phyloP scores from a whole-genome alignment of 2,888 invertebrate genomes.

The Ornithoptera alexandrae region DNA sequence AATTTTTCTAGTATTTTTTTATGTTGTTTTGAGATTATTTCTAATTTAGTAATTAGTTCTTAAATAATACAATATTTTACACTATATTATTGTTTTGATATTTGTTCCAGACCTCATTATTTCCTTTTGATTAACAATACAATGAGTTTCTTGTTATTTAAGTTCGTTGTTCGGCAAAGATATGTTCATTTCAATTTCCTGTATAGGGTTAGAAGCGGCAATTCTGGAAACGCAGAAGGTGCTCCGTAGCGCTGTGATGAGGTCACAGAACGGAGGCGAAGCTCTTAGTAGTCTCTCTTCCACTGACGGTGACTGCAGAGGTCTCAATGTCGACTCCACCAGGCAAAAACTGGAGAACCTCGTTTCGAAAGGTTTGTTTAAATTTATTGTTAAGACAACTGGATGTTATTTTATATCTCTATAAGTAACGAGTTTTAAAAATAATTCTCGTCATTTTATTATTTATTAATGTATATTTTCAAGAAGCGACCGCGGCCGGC shows the following conservation, averaged over 20 bases:
- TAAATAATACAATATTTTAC: too few relatives aligned
- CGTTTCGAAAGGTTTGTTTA: constrained; percentile 59
- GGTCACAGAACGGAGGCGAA: constrained; percentile 48
- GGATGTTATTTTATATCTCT: too few relatives aligned
- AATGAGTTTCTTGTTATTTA: not conserved
- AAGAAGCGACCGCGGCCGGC: constrained; percentile 56
- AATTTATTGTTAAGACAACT: not conserved
- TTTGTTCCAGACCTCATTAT: too few relatives aligned
- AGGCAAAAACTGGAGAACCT: constrained; percentile 60
- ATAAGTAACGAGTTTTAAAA: too few relatives aligned
- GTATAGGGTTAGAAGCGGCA: constrained; percentile 76
- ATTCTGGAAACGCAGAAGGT: constrained; percentile 81
- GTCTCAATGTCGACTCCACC: constrained; percentile 46
- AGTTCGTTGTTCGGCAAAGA: not conserved
- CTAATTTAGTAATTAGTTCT: too few relatives aligned
- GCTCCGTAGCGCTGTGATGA: constrained; percentile 66
- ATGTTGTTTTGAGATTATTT: too few relatives aligned
- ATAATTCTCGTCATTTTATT: too few relatives aligned
- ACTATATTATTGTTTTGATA: too few relatives aligned
- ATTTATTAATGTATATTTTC: too few relatives aligned
- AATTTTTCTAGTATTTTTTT: too few relatives aligned
- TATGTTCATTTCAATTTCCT: not conserved
- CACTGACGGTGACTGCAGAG: constrained; percentile 49
- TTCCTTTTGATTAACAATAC: too few relatives aligned
- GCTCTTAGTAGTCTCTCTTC: constrained; percentile 49